Evolutionary conservation across 2,797 vertebrate species (phyloP), one percentile per base, ranked within the genome.

Genomic region (Leptatherina wallacei): DNA sequence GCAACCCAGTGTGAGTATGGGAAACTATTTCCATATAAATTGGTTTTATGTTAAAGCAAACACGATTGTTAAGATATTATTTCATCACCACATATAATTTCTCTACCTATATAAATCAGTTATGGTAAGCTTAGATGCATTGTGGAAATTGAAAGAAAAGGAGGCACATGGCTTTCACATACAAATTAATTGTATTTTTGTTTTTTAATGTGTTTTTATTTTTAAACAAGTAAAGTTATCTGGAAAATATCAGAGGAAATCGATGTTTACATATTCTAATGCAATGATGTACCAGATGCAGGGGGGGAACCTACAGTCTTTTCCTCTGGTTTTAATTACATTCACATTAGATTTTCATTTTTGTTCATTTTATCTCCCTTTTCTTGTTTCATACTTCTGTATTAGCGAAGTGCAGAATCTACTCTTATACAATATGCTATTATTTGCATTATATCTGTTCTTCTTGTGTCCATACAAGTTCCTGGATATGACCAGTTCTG

Each of bases 1-100:
- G 94, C 95, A 90, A 94, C 94, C 88, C 95, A 95, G 93, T 93
- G 95, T 95, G 74, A 95, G 95, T 94, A 80, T 80, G 40, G 71
- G 67, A 62, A 78, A 84, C 52, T 11, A 5, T 32, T 27, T 33
- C 18, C 14, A 30, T 6, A 13, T 51, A 59, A 6, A 0, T n/a
- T 22, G 6, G 32, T 59, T 69, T 55, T 49, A 22, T 24, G 27
- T 33, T 65, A 3, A 65, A 30, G 0, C 35, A 6, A 59, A 56
- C 12, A 62, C 0, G 4, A 1, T 1, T 16, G 2, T 38, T 55
- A 0, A n/a, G 32, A 0, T 63, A 12, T 20, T 35, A 14, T 6
- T 6, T n/a, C 13, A 8, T 20, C 7, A 30, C 1, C 0, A 2
- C 0, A 2, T 5, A 0, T 2, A 24, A 6, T 49, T 3, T 44